phyloP scores from a whole-genome alignment of 2,113 vertebrate species.

The Apodemus speciosus region DNA sequence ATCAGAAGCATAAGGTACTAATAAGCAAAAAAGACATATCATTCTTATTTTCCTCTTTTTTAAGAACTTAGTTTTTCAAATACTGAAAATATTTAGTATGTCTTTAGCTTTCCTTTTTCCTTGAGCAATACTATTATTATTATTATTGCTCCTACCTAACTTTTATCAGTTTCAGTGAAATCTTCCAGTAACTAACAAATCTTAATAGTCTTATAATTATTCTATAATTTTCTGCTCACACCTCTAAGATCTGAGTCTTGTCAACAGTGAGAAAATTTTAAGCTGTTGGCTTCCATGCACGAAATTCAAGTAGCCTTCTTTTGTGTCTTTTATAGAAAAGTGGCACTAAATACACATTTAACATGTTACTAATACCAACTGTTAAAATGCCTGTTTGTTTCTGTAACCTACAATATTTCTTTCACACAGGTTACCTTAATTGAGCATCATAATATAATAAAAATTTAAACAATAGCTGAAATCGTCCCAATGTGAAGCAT shows the following conservation, averaged over 20 bases:
- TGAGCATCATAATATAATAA: neutral
- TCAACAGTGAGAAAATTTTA: slow-evolving; percentile 35
- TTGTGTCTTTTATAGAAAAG: neutral
- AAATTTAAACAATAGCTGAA: neutral
- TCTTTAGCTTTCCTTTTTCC: slow-evolving; percentile 27
- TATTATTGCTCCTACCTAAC: neutral
- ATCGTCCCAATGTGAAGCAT: neutral
- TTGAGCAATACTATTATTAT: neutral
- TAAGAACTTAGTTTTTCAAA: neutral
- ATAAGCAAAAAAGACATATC: neutral
- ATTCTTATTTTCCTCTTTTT: neutral
- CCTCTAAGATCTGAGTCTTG: neutral
- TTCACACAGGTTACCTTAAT: neutral
- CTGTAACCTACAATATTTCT: neutral
- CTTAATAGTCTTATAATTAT: neutral
- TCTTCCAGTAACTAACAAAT: neutral
- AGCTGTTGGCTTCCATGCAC: neutral
- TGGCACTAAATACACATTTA: neutral
- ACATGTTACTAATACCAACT: neutral
- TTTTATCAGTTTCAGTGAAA: neutral
- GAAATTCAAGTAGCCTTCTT: neutral
- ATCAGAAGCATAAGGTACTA: neutral
- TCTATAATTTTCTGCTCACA: neutral
- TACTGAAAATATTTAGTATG: neutral
- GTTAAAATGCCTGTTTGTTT: neutral